These are phyloP conservation scores for Apodemus sylvaticus DNA, from an alignment of 2,113 vertebrate genomes.

Conservation along the genomic window DNA sequence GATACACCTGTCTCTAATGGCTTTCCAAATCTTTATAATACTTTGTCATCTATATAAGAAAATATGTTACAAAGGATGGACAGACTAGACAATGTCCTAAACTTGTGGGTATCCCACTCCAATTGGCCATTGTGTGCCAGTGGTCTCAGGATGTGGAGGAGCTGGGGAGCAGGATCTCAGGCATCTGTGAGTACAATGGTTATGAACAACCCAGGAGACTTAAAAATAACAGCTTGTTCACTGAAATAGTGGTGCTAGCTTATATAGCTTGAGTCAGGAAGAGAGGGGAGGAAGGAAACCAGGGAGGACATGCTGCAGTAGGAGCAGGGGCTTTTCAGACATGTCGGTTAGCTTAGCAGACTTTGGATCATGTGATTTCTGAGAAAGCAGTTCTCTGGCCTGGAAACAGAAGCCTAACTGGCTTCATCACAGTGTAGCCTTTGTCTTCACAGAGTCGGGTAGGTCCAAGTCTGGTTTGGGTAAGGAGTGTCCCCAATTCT, in stretches of 20 bases:
- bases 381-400: background rate
- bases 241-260: background rate
- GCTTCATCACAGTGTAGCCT: background rate
- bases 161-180: background rate
- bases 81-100: background rate
- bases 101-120: background rate
- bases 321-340: background rate
- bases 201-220: background rate
- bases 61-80: background rate
- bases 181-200: background rate
- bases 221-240: background rate
- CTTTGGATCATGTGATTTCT: background rate
- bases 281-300: background rate
- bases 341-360: background rate
- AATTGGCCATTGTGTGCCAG: background rate
- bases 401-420: background rate
- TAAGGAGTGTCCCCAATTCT: background rate
- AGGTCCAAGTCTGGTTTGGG: background rate
- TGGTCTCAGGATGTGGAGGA: background rate
- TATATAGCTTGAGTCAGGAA: background rate
- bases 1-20: background rate
- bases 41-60: background rate
- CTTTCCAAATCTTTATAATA: background rate
- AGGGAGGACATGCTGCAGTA: background rate
- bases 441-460: background rate